Evolutionary conservation across 2,888 invertebrate genomes (phyloP).

Genomic region (Bombyx huttoni): DNA sequence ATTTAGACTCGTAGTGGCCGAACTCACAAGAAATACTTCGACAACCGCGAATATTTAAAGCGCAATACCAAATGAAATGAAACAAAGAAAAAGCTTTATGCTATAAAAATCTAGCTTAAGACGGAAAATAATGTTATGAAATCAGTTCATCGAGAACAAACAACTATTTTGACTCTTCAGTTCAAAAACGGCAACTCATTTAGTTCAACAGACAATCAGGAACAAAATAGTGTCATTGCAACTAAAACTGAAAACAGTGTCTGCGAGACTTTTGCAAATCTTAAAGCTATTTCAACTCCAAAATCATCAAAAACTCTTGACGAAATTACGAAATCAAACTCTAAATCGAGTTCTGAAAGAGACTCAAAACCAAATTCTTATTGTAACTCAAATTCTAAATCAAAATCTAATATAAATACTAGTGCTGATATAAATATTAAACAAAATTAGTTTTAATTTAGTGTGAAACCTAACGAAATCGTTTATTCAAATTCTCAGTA

Average conservation of each 20-base stretch:
- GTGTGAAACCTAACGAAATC: constrained; percentile 5
- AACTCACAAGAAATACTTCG: constrained; percentile 2
- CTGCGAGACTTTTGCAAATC: no score
- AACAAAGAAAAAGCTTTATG: background rate
- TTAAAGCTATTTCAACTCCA: no score
- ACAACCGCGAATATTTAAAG: constrained; percentile 4
- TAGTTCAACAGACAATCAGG: constrained; percentile 3
- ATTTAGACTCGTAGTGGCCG: constrained; percentile 9
- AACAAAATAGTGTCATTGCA: constrained; percentile 1
- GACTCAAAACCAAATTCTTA: background rate
- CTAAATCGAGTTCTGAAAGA: background rate
- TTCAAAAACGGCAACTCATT: background rate
- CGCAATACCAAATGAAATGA: no score
- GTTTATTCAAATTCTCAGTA: constrained; percentile 6
- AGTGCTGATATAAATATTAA: background rate
- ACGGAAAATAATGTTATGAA: background rate
- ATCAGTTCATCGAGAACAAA: background rate
- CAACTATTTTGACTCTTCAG: background rate
- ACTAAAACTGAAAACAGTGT: constrained; percentile 1
- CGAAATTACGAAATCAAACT: background rate
- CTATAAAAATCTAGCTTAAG: background rate
- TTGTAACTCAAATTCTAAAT: background rate
- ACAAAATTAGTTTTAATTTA: background rate
- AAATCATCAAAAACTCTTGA: background rate
- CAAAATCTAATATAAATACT: background rate